phyloP scores from a whole-genome alignment of 2,113 vertebrate species.

The Dinomys branickii region DNA sequence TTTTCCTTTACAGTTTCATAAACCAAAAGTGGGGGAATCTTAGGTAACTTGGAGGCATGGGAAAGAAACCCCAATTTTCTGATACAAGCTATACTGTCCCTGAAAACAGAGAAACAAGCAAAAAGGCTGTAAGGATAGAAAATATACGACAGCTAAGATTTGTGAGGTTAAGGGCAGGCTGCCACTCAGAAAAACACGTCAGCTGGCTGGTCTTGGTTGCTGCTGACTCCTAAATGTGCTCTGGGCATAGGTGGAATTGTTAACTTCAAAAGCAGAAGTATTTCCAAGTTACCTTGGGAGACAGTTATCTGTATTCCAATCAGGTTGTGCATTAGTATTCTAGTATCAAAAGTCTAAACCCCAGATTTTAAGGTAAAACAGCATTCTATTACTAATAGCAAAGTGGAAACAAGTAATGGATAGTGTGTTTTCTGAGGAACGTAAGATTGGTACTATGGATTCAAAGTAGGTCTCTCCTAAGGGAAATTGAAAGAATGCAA shows the following conservation, averaged over 20 bases:
- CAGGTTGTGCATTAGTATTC: constrained; percentile 19
- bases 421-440: constrained; percentile 23
- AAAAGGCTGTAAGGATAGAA: background rate
- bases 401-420: background rate
- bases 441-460: background rate
- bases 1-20: constrained; percentile 27
- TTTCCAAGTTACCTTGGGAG: constrained; percentile 3
- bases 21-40: background rate
- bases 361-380: constrained; percentile 38
- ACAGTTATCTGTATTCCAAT: constrained; percentile 7
- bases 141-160: background rate
- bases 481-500: constrained; percentile 21
- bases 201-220: background rate
- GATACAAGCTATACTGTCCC: background rate
- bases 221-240: background rate
- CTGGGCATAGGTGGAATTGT: background rate
- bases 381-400: constrained; percentile 23
- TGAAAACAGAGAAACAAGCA: background rate
- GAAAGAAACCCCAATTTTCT: background rate
- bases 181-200: background rate
- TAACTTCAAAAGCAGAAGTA: constrained; percentile 22
- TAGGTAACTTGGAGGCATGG: background rate
- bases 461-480: background rate
- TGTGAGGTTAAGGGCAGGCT: background rate
- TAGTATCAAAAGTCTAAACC: constrained; percentile 43